Base-by-base conservation (phyloP, 2,113 vertebrate genomes). In the Sceloporus undulatus region DNA sequence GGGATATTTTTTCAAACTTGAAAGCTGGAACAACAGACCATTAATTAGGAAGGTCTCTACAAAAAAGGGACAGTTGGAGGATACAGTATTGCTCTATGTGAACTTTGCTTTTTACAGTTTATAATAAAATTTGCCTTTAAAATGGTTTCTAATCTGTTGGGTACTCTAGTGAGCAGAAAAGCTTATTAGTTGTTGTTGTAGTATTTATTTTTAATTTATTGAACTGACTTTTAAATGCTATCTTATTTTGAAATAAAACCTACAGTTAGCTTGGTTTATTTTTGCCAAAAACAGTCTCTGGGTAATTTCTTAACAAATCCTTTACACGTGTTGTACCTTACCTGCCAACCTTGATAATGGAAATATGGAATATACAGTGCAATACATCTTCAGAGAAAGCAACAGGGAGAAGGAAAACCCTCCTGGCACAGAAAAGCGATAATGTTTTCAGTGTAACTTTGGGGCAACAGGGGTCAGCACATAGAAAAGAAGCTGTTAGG, bases 251-350 rank as follows among this genome's bases (percentile, higher is more conserved):
- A 65, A 89, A 85, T 2, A 66, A 85, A 85, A 92, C 79, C 34
- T 42, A 78, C 75, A 86, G 56, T 34, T 85, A 42, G 54, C 21
- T 78, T 77, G 9, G 73, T 81, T 89, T 89, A 29, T 84, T 91
- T 87, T 90, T 87, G 59, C 87, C 85, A 90, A 42, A 85, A 73
- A 83, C 0, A 54, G 86, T 77, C 93, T 92, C 82, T 40, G 77
- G 89, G 25, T 81, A 88, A 90, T 93, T 91, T 85, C 80, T 91
- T 86, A 91, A 86, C 71, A 93, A 94, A 90, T 74, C 77, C 56
- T 86, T 85, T 68, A n/a, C 82, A 81, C 87, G 27, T 42, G 74
- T 87, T 87, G 0, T 3, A 75, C 59, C 83, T 71, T 54, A 87
- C 48, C 89, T 90, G 93, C 38, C 92, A 92, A 54, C 38, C 82